Evolutionary conservation across 2,113 vertebrate species (phyloP).

Genomic region (Miniopterus natalensis): DNA sequence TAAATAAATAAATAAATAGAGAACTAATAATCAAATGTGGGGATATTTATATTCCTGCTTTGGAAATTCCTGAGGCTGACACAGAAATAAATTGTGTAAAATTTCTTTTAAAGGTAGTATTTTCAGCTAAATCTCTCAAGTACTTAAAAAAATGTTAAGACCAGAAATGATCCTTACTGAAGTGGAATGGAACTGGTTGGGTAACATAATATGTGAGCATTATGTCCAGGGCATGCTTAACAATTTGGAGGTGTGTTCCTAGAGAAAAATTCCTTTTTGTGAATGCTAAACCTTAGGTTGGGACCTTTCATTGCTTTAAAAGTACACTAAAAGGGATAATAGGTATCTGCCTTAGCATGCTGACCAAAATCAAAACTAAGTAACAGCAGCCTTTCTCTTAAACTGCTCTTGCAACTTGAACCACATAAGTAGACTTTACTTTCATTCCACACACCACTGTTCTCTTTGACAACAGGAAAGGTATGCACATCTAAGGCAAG

Average conservation of each 20-base stretch:
- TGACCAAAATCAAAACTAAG: conserved; percentile 1
- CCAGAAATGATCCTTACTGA: background rate
- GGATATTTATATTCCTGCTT: conserved; percentile 37
- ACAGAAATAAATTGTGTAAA: conserved; percentile 44
- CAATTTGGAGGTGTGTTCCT: background rate
- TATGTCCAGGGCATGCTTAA: background rate
- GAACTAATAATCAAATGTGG: background rate
- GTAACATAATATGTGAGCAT: conserved; percentile 17
- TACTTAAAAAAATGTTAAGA: conserved; percentile 23
- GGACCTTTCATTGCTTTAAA: background rate
- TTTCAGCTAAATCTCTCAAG: conserved; percentile 64
- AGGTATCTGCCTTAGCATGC: background rate
- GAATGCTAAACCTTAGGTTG: background rate
- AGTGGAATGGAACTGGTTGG: background rate
- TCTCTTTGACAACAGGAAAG: background rate
- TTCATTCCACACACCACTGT: background rate
- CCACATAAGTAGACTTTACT: background rate
- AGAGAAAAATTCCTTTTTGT: background rate
- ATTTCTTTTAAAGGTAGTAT: conserved; percentile 35
- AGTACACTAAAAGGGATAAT: background rate
- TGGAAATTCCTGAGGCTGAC: background rate
- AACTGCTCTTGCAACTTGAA: background rate
- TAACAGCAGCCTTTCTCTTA: background rate
- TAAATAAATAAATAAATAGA: background rate
- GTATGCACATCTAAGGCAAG: background rate